A percentile compares a stretch with the other conserved stretches of the same genome.
phyloP scores from a whole-genome alignment of 2,113 vertebrate species.

The Hassar affinis region DNA sequence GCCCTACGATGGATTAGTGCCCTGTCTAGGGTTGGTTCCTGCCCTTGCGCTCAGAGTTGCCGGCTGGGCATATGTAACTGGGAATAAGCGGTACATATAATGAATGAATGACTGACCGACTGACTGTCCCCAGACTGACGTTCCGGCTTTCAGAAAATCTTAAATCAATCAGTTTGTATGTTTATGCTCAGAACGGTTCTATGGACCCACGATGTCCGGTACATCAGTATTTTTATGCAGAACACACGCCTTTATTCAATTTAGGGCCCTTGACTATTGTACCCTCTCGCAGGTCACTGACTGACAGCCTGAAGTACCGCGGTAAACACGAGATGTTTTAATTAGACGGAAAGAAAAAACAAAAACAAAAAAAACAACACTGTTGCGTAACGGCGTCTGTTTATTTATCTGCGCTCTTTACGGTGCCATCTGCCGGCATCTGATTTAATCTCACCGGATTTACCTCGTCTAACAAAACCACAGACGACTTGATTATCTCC shows the following conservation, averaged over 20 bases:
- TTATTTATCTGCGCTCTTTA: constrained; percentile 21
- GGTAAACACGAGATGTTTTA: neutral
- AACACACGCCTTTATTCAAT: neutral
- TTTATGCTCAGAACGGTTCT: neutral
- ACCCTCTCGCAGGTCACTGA: neutral
- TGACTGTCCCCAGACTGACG: neutral
- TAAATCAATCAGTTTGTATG: no score
- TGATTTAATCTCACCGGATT: constrained; percentile 1
- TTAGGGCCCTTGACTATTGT: neutral
- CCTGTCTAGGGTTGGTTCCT: no score
- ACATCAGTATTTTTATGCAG: no score
- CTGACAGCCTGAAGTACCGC: neutral
- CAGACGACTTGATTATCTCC: constrained; percentile 93
- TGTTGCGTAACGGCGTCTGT: constrained; percentile 18
- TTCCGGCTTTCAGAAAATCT: neutral
- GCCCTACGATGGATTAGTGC: no score
- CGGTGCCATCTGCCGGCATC: constrained; percentile 4
- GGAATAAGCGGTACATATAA: no score
- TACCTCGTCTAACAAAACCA: constrained; percentile 96
- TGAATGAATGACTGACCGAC: no score
- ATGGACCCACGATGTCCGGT: neutral
- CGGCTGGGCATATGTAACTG: no score
- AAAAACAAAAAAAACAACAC: no score
- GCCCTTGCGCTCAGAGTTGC: no score
- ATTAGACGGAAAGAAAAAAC: neutral